Evolutionary conservation across 2,888 invertebrate species (phyloP), one percentile per base, ranked within the genome.

Genomic region (Hyles lineata): DNA sequence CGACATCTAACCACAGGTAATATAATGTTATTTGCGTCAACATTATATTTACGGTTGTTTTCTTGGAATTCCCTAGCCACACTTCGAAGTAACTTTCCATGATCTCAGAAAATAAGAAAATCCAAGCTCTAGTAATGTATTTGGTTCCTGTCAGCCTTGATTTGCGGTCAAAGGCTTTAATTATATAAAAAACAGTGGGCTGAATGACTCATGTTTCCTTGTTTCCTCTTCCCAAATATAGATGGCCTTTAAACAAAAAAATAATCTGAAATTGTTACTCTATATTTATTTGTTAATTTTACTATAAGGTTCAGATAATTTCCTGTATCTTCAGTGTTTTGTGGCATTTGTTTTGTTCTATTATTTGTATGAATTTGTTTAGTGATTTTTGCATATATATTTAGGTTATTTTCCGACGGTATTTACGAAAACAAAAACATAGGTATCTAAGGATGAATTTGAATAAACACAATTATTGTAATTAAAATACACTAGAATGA

Each of bases 121-220:
- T n/a, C 55, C 55, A 43, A 43, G 4, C 19, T 43, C 43, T 43
- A 43, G 43, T 43, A 43, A 43, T 55, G n/a, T 6, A 55, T 55
- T 55, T 55, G 55, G n/a, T 55, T 55, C 55, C 55, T 55, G 55
- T 55, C 4, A 19, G 55, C 55, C 55, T 55, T 55, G 19, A n/a
- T n/a, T 19, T 55, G 55, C n/a, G 55, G 55, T 55, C 55, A 55
- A 55, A 55, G 55, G 55, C 55, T n/a, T 55, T 55, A 55, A n/a
- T 55, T 17, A n/a, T 7, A 4, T 15, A 55, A 55, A 55, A 55
- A 8, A 35, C 55, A n/a, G 55, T 55, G 55, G 55, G 55, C 17
- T 55, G n/a, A n/a, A 55, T 55, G 55, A 55, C 17, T 55, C 55
- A 55, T 55, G 55, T 55, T 55, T 55, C 55, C 55, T 55, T 55